phyloP scores from a whole-genome alignment of 2,797 vertebrate genomes.

The Columba guinea region DNA sequence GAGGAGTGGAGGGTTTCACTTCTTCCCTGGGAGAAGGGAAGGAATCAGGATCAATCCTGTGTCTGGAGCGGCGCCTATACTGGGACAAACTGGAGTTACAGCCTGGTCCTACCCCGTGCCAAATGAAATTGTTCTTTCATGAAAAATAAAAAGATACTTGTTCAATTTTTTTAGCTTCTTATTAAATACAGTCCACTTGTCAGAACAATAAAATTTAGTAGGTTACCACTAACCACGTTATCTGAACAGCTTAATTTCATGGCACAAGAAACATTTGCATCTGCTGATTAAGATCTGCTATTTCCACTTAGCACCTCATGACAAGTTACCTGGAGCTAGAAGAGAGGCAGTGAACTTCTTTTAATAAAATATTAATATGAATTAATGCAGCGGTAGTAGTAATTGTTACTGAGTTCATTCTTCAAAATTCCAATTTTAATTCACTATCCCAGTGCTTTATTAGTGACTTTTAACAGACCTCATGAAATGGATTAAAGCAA shows the following conservation, averaged over 20 bases:
- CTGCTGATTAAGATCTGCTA: constrained; percentile 32
- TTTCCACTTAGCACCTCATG: constrained; percentile 1
- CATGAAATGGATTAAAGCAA: background rate
- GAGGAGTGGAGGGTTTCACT: background rate
- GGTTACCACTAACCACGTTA: background rate
- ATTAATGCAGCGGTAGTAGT: constrained; percentile 37
- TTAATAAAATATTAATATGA: constrained; percentile 49
- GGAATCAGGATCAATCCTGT: background rate
- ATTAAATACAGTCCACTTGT: background rate
- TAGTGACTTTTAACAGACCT: background rate
- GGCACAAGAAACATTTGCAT: constrained; percentile 29
- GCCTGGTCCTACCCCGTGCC: background rate
- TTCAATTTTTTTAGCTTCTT: background rate
- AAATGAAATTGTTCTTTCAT: background rate
- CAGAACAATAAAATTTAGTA: background rate
- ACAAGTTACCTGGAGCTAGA: constrained; percentile 42
- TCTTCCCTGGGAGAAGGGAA: background rate
- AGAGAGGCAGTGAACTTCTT: constrained; percentile 4
- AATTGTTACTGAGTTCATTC: constrained; percentile 22
- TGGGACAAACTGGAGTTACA: background rate
- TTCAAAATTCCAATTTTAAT: constrained; percentile 29
- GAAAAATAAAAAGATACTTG: background rate
- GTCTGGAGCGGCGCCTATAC: background rate
- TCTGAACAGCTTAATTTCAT: constrained; percentile 17
- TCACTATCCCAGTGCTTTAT: background rate